A percentile compares a stretch with the other conserved stretches of the same genome.
Evolutionary conservation across 2,113 vertebrate species (phyloP).

Genomic region (Rhinichthys klamathensis): DNA sequence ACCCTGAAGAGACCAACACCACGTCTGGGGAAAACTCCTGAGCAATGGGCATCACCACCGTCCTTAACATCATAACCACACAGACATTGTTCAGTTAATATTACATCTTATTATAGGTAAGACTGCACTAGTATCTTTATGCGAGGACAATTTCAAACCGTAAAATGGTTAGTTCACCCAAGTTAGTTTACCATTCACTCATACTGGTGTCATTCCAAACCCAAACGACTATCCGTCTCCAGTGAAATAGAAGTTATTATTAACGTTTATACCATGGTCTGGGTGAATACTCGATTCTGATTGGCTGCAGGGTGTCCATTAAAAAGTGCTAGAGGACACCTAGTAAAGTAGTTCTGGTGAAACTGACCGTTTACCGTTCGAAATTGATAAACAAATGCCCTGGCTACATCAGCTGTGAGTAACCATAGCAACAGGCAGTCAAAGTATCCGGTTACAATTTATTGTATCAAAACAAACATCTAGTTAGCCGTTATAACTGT

Average conservation of each 20-base stretch:
- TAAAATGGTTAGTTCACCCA: not conserved
- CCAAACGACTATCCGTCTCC: not conserved
- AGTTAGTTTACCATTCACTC: not conserved
- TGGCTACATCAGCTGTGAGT: too few species aligned
- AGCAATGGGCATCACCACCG: conserved; percentile 93
- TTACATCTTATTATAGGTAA: not conserved
- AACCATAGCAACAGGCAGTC: too few species aligned
- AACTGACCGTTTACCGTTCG: too few species aligned
- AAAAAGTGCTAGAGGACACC: too few species aligned
- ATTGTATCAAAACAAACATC: too few species aligned
- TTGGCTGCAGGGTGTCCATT: too few species aligned
- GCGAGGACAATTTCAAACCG: not conserved
- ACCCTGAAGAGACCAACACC: conserved; percentile 92
- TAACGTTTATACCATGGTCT: too few species aligned
- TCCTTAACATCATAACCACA: conserved; percentile 73
- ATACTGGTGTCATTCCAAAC: not conserved
- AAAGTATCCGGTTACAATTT: too few species aligned
- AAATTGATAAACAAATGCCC: too few species aligned
- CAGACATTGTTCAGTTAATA: not conserved
- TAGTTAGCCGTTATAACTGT: too few species aligned
- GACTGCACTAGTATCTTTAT: not conserved
- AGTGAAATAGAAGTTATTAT: not conserved
- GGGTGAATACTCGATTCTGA: too few species aligned
- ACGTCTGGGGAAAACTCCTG: conserved; percentile 91
- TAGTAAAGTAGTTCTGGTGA: too few species aligned